These are phyloP conservation scores for Myotis planiceps DNA, from an alignment of 2,797 vertebrate species.

Conservation along the genomic window DNA sequence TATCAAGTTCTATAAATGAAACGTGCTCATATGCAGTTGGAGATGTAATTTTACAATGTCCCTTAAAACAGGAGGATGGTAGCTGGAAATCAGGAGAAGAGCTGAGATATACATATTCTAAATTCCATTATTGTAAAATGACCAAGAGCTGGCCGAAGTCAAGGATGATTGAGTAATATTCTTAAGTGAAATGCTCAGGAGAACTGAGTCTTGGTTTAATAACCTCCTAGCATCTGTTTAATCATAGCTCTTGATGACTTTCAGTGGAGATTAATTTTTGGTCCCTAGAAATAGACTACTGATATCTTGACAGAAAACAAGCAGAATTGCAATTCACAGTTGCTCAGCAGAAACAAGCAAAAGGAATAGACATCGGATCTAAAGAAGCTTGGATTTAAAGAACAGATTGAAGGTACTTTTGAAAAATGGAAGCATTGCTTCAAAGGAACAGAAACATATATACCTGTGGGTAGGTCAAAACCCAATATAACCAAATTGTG, in stretches of 20 bases:
- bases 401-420: background rate
- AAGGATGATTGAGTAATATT: background rate
- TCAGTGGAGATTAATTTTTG: conserved; percentile 44
- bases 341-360: background rate
- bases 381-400: background rate
- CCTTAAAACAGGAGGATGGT: background rate
- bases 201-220: background rate
- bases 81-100: conserved; percentile 8
- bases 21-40: background rate
- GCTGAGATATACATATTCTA: background rate
- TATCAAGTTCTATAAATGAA: background rate
- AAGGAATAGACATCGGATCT: background rate
- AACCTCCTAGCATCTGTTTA: conserved; percentile 47
- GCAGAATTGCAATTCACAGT: background rate
- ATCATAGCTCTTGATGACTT: conserved; percentile 8
- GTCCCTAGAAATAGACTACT: background rate
- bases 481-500: background rate
- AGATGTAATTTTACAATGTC: background rate
- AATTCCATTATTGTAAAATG: background rate
- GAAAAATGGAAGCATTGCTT: background rate
- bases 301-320: conserved; percentile 12
- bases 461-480: background rate
- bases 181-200: conserved; percentile 21
- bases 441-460: background rate
- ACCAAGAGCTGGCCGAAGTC: background rate